A percentile compares a stretch with the other conserved stretches of the same genome.
These are phyloP conservation scores for Aegotheles bennettii DNA, from an alignment of 2,113 vertebrate species.

Conservation along the genomic window DNA sequence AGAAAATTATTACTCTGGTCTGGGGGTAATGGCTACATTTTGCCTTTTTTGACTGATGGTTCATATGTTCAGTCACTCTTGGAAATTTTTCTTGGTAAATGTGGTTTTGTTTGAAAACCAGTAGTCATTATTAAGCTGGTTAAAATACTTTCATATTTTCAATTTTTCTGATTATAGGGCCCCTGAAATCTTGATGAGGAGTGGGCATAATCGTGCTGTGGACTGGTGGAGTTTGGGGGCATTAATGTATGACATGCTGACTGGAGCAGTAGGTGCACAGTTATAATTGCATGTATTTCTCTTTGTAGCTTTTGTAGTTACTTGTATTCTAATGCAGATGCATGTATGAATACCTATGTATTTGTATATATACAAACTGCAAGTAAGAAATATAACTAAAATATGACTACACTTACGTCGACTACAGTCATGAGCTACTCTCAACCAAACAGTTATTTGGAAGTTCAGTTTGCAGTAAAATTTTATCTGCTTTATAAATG, in stretches of 20 bases:
- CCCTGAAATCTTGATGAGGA: conserved; percentile 97
- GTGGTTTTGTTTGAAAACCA: not conserved
- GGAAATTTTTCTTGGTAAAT: not conserved
- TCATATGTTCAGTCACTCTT: not conserved
- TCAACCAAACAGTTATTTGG: not conserved
- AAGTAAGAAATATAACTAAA: not conserved
- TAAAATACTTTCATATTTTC: not conserved
- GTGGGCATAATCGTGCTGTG: conserved; percentile 96
- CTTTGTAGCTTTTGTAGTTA: not conserved
- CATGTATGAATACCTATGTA: not conserved
- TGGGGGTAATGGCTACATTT: conserved; percentile 61
- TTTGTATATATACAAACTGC: not conserved
- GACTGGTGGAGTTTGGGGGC: conserved; percentile 99
- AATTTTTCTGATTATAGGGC: conserved; percentile 81
- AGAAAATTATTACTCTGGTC: conserved; percentile 58
- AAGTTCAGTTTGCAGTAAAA: not conserved
- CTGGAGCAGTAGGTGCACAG: conserved; percentile 93
- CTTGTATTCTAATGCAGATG: not conserved
- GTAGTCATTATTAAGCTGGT: not conserved
- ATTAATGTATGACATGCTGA: conserved; percentile 99
- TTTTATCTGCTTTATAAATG: not conserved
- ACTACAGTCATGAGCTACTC: not conserved
- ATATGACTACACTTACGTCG: not conserved
- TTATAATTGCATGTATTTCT: conserved; percentile 76
- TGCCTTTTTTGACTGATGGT: conserved; percentile 42